Conservation (phyloP, 2,888 invertebrate genomes). For the Sarcophaga rosellei region DNA sequence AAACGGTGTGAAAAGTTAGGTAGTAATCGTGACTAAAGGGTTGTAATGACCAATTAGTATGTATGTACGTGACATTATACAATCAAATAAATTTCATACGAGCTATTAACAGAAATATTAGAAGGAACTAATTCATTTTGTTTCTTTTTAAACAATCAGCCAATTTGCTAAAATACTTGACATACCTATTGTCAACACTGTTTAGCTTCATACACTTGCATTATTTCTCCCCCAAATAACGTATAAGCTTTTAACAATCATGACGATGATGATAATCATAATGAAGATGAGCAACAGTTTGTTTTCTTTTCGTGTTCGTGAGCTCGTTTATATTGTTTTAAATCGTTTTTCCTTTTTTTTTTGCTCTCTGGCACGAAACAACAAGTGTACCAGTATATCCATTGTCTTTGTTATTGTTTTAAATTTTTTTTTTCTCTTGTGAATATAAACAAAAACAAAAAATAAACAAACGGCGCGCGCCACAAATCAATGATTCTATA, state of each 20-base stretch:
- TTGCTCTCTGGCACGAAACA: conserved; percentile 27
- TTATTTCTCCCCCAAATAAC: conserved; percentile 11
- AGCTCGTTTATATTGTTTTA: neutral
- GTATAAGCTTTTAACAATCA: neutral
- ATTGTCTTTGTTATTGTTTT: conserved; percentile 15
- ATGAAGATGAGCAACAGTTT: conserved; percentile 58
- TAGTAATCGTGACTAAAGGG: too few relatives aligned
- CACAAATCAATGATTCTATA: conserved; percentile 45
- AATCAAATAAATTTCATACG: too few relatives aligned
- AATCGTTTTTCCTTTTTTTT: conserved; percentile 8
- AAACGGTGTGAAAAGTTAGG: too few relatives aligned
- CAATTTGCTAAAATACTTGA: neutral
- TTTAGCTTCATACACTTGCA: neutral
- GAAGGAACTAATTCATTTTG: too few relatives aligned
- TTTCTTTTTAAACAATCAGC: too few relatives aligned
- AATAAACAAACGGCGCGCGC: conserved; percentile 55
- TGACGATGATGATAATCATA: conserved; percentile 34
- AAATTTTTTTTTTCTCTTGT: neutral
- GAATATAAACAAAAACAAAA: conserved; percentile 32
- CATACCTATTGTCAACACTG: neutral
- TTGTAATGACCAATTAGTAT: too few relatives aligned
- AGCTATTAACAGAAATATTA: too few relatives aligned
- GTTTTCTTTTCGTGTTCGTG: neutral
- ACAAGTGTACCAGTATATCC: conserved; percentile 39
- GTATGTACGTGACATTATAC: neutral